A percentile compares a stretch with the other conserved stretches of the same genome.
Conservation (phyloP, 2,113 vertebrate species). For the Murina feae region DNA sequence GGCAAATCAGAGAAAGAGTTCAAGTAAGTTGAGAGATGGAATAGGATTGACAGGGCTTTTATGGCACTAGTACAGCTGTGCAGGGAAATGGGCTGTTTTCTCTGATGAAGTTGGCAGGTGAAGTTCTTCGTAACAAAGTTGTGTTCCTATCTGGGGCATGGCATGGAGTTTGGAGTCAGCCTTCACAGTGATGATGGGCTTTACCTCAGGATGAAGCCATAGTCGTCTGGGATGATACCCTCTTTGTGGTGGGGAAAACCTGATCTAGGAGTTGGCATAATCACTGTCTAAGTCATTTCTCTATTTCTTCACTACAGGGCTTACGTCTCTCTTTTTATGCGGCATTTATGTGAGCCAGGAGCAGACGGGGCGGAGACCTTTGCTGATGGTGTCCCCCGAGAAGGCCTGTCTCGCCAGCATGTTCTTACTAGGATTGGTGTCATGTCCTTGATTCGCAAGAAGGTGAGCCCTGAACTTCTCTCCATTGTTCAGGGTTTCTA, state of each 20-base stretch:
- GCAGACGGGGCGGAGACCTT: conserved; percentile 98
- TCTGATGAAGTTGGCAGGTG: background rate
- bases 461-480: conserved; percentile 80
- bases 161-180: background rate
- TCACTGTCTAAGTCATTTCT: background rate
- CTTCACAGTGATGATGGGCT: fast-evolving
- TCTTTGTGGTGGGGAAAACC: background rate
- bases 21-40: conserved; percentile 85
- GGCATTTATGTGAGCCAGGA: conserved; percentile 96
- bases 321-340: conserved; percentile 97
- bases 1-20: conserved; percentile 99
- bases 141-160: background rate
- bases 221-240: background rate
- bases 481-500: background rate
- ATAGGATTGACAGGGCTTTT: background rate
- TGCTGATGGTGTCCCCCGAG: conserved; percentile 96
- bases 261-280: background rate
- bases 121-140: background rate
- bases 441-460: conserved; percentile 98
- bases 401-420: conserved; percentile 96
- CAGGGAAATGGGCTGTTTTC: background rate
- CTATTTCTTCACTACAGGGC: conserved; percentile 81
- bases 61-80: background rate
- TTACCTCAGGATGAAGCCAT: background rate
- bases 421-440: conserved; percentile 98